A percentile compares a stretch with the other conserved stretches of the same genome.
Evolutionary conservation across 2,888 invertebrate species (phyloP).

Genomic region (Chydorus sphaericus): DNA sequence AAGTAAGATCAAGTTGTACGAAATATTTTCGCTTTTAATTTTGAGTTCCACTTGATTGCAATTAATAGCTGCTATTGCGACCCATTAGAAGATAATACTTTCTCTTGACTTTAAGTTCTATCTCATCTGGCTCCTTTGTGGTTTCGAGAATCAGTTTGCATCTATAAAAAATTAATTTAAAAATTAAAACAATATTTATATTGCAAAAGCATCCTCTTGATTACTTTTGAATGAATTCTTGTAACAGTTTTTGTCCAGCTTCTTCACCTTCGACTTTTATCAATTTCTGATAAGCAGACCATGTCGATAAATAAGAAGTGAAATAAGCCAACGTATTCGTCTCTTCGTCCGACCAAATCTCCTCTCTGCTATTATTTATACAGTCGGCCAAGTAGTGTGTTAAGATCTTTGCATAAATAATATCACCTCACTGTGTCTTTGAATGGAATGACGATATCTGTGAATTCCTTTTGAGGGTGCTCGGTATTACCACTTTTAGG

Average conservation of each 20-base stretch:
- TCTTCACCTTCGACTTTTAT: conserved; percentile 15
- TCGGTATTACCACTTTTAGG: not conserved
- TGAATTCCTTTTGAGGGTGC: conserved; percentile 15
- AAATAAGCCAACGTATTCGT: conserved; percentile 15
- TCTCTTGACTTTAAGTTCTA: not conserved
- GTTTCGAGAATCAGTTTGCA: not conserved
- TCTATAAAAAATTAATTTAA: not conserved
- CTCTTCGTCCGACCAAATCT: not conserved
- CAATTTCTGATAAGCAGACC: conserved; percentile 19
- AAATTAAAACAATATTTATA: not conserved
- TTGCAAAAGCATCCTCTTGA: not conserved
- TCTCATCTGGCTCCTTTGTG: not conserved
- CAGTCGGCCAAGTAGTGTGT: no score
- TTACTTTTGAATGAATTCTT: conserved; percentile 10
- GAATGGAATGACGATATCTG: conserved; percentile 22
- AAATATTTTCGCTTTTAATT: no score
- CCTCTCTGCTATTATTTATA: no score
- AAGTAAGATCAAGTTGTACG: no score
- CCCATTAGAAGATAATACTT: conserved; percentile 3
- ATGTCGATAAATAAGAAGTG: conserved; percentile 19
- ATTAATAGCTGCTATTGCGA: no score
- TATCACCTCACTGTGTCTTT: conserved; percentile 2
- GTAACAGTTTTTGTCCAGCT: conserved; percentile 14
- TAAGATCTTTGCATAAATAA: no score
- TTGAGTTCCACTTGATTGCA: no score